phyloP scores from a whole-genome alignment of 2,797 vertebrate genomes.

The Antennarius maculatus region DNA sequence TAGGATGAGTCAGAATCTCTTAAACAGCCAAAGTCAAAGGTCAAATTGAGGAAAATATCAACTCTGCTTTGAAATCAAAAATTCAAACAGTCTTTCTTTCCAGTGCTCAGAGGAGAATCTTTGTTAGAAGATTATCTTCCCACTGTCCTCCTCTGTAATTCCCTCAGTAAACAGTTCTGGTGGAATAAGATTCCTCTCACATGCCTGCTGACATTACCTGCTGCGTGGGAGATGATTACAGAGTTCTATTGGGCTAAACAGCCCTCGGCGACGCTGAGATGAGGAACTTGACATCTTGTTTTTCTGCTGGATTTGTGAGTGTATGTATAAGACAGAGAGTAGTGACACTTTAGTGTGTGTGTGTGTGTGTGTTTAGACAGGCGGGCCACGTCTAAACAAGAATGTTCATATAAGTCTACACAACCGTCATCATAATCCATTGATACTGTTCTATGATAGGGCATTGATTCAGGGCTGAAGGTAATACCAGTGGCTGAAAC shows the following conservation, averaged over 20 bases:
- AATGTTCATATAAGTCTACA: conserved; percentile 32
- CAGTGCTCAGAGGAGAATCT: conserved; percentile 50
- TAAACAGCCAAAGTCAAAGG: conserved; percentile 41
- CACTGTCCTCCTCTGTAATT: conserved; percentile 75
- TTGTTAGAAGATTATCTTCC: conserved; percentile 71
- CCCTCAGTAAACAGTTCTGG: conserved; percentile 77
- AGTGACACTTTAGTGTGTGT: background rate
- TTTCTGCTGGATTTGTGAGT: conserved; percentile 57
- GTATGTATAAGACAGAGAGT: conserved; percentile 26
- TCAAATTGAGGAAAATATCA: conserved; percentile 34
- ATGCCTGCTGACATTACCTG: conserved; percentile 76
- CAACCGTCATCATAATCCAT: conserved; percentile 43
- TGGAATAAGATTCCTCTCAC: conserved; percentile 69
- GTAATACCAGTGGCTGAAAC: conserved; percentile 25
- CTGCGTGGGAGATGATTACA: conserved; percentile 76
- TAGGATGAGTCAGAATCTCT: conserved; percentile 1
- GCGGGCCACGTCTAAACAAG: conserved; percentile 15
- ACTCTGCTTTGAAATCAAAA: conserved; percentile 37
- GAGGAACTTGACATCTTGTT: conserved; percentile 62
- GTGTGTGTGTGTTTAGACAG: conserved; percentile 3
- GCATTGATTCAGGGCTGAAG: conserved; percentile 42
- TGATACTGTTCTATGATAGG: conserved; percentile 53
- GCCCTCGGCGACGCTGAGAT: conserved; percentile 56
- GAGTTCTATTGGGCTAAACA: conserved; percentile 64
- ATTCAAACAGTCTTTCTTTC: conserved; percentile 49